Evolutionary conservation across 2,888 invertebrate species (phyloP), one percentile per base, ranked within the genome.

Genomic region (Lamellibrachia columna): DNA sequence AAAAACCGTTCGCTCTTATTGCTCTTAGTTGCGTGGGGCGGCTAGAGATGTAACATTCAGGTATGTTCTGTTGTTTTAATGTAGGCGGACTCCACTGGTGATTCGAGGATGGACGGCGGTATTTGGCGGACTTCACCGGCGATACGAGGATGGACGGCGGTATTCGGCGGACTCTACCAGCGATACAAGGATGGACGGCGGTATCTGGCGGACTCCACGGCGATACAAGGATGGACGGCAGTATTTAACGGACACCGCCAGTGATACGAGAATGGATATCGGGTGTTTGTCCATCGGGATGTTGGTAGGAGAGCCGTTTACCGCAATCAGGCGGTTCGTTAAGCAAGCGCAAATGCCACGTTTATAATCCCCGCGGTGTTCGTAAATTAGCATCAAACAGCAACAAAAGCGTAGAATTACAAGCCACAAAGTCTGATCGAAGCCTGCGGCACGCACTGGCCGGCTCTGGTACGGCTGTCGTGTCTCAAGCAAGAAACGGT

Each of bases 301-400:
- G 75, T 55, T 11, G 15, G 75, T 15, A 1, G 75, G 22, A 15
- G 75, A 15, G 75, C 75, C 15, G 75, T 75, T 75, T 75, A 6
- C 75, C 15, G 75, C 75, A 75, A 75, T 75, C 75, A 75, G 75
- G 75, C 75, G 11, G 3, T 22, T 75, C 75, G 75, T 75, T 75
- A 75, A 4, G 22, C 75, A 22, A 22, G 4, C 6, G 75, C 75
- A 75, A 75, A 75, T 75, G 75, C 15, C 75, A 75, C 22, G 75
- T 75, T 75, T 75, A 75, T 75, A 75, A 75, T 75, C 75, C 75
- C 75, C 75, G 15, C 75, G 75, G 75, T 75, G 75, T 75, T 75
- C 75, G 75, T 75, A 75, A 75, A 75, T 75, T 75, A 75, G 75
- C 75, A 75, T 75, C 75, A 75, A 75, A 75, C 22, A 22, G 75